These are phyloP conservation scores for Portevinia maculata DNA, from an alignment of 2,888 invertebrate species.

Conservation along the genomic window DNA sequence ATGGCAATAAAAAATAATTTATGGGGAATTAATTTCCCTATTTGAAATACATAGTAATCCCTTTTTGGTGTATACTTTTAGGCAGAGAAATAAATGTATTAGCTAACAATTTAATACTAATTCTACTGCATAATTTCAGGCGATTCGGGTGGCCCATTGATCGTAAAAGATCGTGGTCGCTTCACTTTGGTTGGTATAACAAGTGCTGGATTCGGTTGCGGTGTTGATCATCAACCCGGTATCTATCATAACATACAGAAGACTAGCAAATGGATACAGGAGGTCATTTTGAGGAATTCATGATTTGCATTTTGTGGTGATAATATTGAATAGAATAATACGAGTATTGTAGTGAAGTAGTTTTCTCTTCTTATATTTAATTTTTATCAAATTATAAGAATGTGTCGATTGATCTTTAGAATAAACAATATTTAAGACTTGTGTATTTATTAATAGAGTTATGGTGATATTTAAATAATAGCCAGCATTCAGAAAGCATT, in stretches of 20 bases:
- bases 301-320: slow-evolving; percentile 37
- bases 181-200: slow-evolving; percentile 92
- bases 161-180: slow-evolving; percentile 87
- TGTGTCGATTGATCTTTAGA: slow-evolving; percentile 4
- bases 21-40: neutral
- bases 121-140: slow-evolving; percentile 82
- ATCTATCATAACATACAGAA: slow-evolving; percentile 92
- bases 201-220: slow-evolving; percentile 93
- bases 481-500: too few species aligned
- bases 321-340: neutral
- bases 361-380: slow-evolving; percentile 10
- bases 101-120: neutral
- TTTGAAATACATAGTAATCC: neutral
- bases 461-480: too few species aligned
- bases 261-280: slow-evolving; percentile 88
- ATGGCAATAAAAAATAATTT: neutral
- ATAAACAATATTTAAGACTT: slow-evolving; percentile 7
- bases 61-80: slow-evolving; percentile 68
- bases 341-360: slow-evolving; percentile 32
- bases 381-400: neutral
- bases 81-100: slow-evolving; percentile 55
- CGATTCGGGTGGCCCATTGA: slow-evolving; percentile 91
- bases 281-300: slow-evolving; percentile 83
- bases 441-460: neutral
- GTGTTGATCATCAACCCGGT: slow-evolving; percentile 92